phyloP scores from a whole-genome alignment of 2,113 vertebrate genomes.

The Pongo abelii region DNA sequence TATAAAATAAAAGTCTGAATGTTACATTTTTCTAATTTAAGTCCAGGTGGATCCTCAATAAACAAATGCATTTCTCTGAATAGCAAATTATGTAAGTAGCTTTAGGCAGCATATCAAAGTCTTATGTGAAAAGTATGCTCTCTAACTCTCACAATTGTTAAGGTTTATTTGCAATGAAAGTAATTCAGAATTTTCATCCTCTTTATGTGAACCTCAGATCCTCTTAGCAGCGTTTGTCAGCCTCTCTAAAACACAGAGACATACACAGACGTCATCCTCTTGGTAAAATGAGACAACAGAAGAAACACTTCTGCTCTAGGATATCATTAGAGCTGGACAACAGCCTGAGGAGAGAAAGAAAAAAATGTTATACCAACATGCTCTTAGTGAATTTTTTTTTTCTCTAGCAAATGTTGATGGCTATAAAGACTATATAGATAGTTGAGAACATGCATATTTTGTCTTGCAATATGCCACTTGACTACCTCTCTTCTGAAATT shows the following conservation, averaged over 20 bases:
- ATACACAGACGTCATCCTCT: not conserved
- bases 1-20: not conserved
- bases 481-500: not conserved
- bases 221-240: not conserved
- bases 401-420: not conserved
- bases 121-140: not conserved
- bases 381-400: not conserved
- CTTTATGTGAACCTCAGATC: not conserved
- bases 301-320: constrained; percentile 27
- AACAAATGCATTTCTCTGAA: not conserved
- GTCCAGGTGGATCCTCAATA: not conserved
- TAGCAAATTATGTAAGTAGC: not conserved
- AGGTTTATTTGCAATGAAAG: not conserved
- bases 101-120: not conserved
- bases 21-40: not conserved
- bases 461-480: not conserved
- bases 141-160: not conserved
- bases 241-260: not conserved
- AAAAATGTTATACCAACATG: not conserved
- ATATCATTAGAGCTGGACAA: not conserved
- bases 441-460: fast-evolving
- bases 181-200: not conserved
- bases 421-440: not conserved
- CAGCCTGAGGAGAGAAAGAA: constrained; percentile 59
- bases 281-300: not conserved